Conservation (phyloP, 2,797 vertebrate genomes). For the Scomberomorus guttatus region DNA sequence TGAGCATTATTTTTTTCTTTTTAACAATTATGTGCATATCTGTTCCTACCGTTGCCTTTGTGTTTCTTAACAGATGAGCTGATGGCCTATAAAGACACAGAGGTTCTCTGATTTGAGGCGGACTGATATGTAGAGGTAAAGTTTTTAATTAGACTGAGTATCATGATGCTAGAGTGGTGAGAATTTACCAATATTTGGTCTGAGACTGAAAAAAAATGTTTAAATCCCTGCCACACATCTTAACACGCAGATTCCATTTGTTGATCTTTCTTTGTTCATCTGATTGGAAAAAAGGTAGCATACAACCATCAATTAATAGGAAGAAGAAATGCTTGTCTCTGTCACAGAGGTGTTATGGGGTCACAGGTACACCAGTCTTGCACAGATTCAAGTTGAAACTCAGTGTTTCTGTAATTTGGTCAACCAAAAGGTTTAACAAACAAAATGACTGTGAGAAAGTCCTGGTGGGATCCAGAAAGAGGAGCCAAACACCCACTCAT, state of each 20-base stretch:
- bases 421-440: conserved; percentile 44
- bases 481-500: conserved; percentile 60
- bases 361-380: not conserved
- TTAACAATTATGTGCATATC: not conserved
- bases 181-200: not conserved
- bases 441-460: conserved; percentile 39
- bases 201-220: not conserved
- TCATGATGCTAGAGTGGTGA: not conserved
- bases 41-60: not conserved
- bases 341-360: conserved; percentile 5
- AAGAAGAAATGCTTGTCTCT: not conserved
- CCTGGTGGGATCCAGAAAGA: conserved; percentile 32
- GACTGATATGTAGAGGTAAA: not conserved
- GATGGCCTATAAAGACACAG: not conserved
- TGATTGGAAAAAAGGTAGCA: too few relatives aligned
- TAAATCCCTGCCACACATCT: not conserved
- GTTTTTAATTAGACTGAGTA: not conserved
- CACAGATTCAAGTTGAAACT: conserved; percentile 14
- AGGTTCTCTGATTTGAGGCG: not conserved
- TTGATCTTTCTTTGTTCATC: not conserved
- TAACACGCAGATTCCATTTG: not conserved
- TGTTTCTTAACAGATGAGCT: not conserved
- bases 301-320: not conserved
- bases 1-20: not conserved
- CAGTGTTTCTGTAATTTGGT: conserved; percentile 23